Evolutionary conservation across 1,140 invertebrate species (phyloP), one percentile per base, ranked within the genome.

Genomic region (Diplogasteroides magnus): DNA sequence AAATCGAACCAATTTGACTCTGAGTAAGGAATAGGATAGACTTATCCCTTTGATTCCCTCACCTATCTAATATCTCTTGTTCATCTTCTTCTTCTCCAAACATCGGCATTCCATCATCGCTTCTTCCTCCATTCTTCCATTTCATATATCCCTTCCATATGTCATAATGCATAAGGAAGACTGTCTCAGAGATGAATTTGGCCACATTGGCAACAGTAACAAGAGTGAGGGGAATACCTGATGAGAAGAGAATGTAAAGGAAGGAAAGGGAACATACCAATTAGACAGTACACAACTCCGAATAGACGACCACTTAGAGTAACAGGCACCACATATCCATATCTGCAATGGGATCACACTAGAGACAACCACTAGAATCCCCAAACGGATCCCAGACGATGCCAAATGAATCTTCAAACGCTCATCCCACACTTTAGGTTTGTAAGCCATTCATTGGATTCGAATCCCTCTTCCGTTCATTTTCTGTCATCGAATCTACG

Each of bases 141-240:
- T 67, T 29, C 37, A 82, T 74, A 71, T 74, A 81, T 58, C 69
- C 26, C 6, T 75, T 80, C 81, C 81, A 82, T 27, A 77, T 27
- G 29, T 79, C 64, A 48, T 78, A 78, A 59, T 78, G 77, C 3
- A 79, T n/a, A 23, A 73, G 57, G 64, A 78, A 78, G 19, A 78
- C 64, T 2, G 67, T 70, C 29, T 81, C 78, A 1, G 76, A 76
- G 15, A 81, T 63, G 60, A 80, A 80, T 67, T 80, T 80, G 37
- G 78, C 78, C 25, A 80, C 75, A 59, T 82, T 82, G 6, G 80
- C 80, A 11, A 82, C 81, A 19, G 78, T 82, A 14, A 82, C 78
- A 14, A 82, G 61, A 28, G 78, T 81, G n/a, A 83, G 56, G 1
- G 80, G 80, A 57, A 83, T 81, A 55, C 80, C 78, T 79, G 37